Evolutionary conservation across 2,113 vertebrate species (phyloP).

Genomic region (Chlorocebus sabaeus): DNA sequence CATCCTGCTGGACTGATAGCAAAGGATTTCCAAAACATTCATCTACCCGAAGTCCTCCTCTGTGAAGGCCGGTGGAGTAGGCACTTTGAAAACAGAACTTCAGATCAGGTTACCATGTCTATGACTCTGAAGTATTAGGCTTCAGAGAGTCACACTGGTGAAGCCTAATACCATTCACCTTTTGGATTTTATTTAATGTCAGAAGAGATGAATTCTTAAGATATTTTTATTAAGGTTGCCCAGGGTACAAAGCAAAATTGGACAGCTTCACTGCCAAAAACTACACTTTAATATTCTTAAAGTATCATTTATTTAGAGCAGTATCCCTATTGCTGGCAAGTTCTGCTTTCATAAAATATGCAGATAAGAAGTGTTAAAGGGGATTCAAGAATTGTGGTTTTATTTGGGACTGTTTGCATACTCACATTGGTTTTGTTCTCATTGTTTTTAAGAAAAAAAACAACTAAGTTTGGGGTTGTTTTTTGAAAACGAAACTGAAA

Average conservation of each 20-base stretch:
- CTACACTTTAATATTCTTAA: neutral
- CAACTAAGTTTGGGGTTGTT: neutral
- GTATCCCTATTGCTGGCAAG: neutral
- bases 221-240: neutral
- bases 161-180: neutral
- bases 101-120: neutral
- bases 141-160: neutral
- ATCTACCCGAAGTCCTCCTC: too few relatives aligned
- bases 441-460: slow-evolving; percentile 1
- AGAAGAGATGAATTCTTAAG: neutral
- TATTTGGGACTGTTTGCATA: neutral
- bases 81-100: neutral
- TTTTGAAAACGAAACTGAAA: slow-evolving; percentile 16
- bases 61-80: neutral
- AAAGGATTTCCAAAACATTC: slow-evolving; percentile 18
- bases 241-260: neutral
- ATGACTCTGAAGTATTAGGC: too few relatives aligned
- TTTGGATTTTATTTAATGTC: neutral
- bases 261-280: neutral
- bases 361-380: neutral
- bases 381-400: neutral
- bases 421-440: neutral
- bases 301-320: neutral
- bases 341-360: neutral
- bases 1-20: neutral